Evolutionary conservation across 1,140 invertebrate species (phyloP).

Genomic region (Pseudoatta argentina): DNA sequence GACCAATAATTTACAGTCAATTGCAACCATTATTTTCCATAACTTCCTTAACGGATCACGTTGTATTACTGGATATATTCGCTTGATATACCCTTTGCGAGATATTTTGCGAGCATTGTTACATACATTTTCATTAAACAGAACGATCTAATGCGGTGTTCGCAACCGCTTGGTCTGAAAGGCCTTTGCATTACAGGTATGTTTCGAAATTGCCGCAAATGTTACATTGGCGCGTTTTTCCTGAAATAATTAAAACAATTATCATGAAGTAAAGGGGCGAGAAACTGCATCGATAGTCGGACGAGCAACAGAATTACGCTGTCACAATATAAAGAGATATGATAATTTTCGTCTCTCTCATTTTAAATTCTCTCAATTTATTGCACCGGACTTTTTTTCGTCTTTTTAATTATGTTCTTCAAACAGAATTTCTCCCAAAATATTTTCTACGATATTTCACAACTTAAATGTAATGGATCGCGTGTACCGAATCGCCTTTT

Average conservation of each 20-base stretch:
- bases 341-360: not conserved
- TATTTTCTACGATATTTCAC: not conserved
- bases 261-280: not conserved
- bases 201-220: conserved; percentile 25
- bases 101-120: not conserved
- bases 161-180: conserved; percentile 50
- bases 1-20: not conserved
- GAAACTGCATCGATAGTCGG: not conserved
- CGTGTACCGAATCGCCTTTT: not conserved
- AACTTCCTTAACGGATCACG: not conserved
- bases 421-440: not conserved
- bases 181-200: not conserved
- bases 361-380: too few species aligned
- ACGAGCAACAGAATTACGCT: not conserved
- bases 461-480: not conserved
- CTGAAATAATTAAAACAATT: conserved; percentile 26
- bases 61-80: not conserved
- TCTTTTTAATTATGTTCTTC: not conserved
- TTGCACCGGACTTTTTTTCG: not conserved
- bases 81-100: not conserved
- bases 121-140: not conserved
- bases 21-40: not conserved
- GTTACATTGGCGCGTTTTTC: conserved; percentile 1
- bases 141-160: conserved; percentile 18
- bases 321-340: conserved; percentile 13